Percentiles rank a stretch among this genome's conserved stretches.
phyloP scores from a whole-genome alignment of 2,888 invertebrate genomes.

The Mesochorus sp. region DNA sequence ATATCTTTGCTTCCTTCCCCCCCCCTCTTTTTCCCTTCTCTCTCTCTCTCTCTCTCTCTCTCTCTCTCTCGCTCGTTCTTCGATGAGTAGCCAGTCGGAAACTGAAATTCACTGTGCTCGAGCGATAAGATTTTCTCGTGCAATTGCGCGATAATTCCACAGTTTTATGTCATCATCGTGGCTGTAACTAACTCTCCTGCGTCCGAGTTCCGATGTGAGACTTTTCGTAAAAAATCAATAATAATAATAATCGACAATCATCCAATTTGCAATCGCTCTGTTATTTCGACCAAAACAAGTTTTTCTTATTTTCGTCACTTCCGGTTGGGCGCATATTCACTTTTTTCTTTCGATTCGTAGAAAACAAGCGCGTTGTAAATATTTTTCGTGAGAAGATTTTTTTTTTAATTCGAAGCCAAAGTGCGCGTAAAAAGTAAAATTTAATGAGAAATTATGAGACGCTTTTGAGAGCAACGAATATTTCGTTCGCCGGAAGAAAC shows the following conservation, averaged over 20 bases:
- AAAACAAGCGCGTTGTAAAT: no score
- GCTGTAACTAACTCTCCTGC: background rate
- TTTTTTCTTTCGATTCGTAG: no score
- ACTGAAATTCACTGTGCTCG: background rate
- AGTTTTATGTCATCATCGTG: background rate
- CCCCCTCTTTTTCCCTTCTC: background rate
- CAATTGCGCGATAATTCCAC: constrained; percentile 4
- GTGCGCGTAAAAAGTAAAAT: background rate
- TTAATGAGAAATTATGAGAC: constrained; percentile 27
- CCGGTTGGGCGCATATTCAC: no score
- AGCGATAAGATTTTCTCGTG: background rate
- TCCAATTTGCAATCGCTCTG: no score
- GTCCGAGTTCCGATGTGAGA: no score
- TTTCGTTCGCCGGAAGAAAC: background rate
- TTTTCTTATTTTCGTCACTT: no score
- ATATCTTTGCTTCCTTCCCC: background rate
- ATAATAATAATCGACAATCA: no score
- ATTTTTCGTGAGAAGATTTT: no score
- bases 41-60: background rate
- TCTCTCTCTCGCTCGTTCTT: background rate
- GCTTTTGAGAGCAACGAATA: background rate
- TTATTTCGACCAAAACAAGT: no score
- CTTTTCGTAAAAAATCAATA: no score
- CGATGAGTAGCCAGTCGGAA: background rate
- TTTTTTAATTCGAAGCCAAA: background rate